These are phyloP conservation scores for Halichondria panicea DNA, from an alignment of 37 sponge, comb jelly and placozoan genomes.

Conservation along the genomic window DNA sequence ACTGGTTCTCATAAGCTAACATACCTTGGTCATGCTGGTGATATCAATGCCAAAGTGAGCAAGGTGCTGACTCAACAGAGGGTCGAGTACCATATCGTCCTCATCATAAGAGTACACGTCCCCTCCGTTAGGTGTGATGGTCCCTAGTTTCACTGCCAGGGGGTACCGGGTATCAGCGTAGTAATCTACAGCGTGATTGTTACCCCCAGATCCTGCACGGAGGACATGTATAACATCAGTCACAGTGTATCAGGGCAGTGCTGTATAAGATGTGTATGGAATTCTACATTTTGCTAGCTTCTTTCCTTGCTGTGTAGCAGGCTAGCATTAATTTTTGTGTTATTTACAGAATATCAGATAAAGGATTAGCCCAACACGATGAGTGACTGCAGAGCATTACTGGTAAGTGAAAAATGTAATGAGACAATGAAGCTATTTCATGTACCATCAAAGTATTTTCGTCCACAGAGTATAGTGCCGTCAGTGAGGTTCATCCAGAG, in stretches of 20 bases:
- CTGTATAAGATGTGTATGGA: too few species aligned
- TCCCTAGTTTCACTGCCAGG: conserved; percentile 93
- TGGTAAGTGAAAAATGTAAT: too few species aligned
- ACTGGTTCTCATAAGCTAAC: too few species aligned
- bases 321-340: too few species aligned
- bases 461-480: conserved; percentile 91
- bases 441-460: conserved; percentile 92
- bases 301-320: too few species aligned
- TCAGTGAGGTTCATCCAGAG: conserved; percentile 97
- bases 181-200: conserved; percentile 94
- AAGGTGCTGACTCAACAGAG: conserved; percentile 78
- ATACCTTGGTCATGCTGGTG: conserved; percentile 70
- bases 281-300: too few species aligned
- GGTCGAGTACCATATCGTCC: conserved; percentile 93
- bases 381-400: too few species aligned
- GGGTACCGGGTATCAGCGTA: conserved; percentile 78
- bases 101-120: conserved; percentile 97
- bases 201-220: conserved; percentile 86
- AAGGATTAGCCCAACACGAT: too few species aligned
- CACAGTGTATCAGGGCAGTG: too few species aligned
- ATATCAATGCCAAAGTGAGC: conserved; percentile 96
- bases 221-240: too few species aligned
- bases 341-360: too few species aligned
- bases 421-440: too few species aligned
- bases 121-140: conserved; percentile 91